phyloP scores from a whole-genome alignment of 2,888 invertebrate genomes.

The Marronus borbonicus region DNA sequence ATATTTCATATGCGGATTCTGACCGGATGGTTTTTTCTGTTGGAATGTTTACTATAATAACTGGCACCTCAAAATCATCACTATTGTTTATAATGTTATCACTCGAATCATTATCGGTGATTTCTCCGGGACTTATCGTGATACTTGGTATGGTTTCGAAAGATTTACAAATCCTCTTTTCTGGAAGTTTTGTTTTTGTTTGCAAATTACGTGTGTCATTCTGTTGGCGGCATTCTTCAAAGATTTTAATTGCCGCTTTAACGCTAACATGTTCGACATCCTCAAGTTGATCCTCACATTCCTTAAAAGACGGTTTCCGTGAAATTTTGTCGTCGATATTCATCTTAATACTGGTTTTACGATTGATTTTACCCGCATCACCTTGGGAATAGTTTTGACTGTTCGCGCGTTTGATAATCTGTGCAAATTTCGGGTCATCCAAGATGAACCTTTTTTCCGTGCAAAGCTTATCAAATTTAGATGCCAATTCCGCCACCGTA shows the following conservation, averaged over 20 bases:
- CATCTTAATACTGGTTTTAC: conserved; percentile 70
- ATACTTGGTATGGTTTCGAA: conserved; percentile 69
- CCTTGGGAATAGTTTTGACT: conserved; percentile 59
- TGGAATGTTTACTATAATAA: conserved; percentile 65
- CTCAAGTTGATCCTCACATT: conserved; percentile 47
- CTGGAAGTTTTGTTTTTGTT: conserved; percentile 75
- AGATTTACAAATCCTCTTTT: conserved; percentile 72
- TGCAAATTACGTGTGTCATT: conserved; percentile 47
- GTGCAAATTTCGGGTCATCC: conserved; percentile 73
- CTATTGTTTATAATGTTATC: conserved; percentile 42
- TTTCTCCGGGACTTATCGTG: background rate
- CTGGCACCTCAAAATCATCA: conserved; percentile 52
- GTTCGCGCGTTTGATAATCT: conserved; percentile 71
- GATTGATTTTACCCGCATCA: conserved; percentile 46
- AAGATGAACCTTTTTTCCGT: conserved; percentile 70
- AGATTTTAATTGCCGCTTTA: conserved; percentile 66
- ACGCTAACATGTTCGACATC: conserved; percentile 58
- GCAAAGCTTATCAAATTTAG: conserved; percentile 80
- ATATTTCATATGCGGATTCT: conserved; percentile 64
- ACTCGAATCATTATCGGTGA: conserved; percentile 4
- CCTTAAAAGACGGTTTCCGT: conserved; percentile 55
- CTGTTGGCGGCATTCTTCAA: conserved; percentile 62
- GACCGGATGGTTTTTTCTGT: conserved; percentile 62
- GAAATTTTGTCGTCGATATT: conserved; percentile 64
- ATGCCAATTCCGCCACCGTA: conserved; percentile 79